These are phyloP conservation scores for Anarhynchus alexandrinus DNA, from an alignment of 2,113 vertebrate species.

Conservation along the genomic window DNA sequence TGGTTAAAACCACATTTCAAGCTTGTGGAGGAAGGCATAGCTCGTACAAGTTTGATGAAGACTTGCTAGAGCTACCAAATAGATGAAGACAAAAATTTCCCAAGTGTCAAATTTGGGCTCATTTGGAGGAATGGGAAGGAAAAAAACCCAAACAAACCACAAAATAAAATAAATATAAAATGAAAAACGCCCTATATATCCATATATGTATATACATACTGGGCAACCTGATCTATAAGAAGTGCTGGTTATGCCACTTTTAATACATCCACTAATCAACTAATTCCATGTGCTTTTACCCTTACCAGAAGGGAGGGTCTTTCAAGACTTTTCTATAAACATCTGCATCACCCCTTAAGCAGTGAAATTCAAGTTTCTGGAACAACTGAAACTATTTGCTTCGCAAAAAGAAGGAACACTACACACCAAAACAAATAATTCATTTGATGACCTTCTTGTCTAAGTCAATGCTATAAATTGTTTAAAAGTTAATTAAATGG, in stretches of 20 bases:
- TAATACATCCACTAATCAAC: neutral
- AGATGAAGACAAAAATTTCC: neutral
- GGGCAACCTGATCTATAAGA: neutral
- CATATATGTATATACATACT: neutral
- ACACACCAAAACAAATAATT: neutral
- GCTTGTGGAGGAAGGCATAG: neutral
- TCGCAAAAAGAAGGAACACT: neutral
- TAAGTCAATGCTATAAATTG: neutral
- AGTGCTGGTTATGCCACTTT: neutral
- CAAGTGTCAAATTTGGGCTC: neutral
- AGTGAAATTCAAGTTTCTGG: neutral
- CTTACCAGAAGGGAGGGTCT: neutral
- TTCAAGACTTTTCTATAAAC: neutral
- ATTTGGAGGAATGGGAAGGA: neutral
- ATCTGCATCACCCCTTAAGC: neutral
- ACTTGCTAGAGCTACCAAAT: neutral
- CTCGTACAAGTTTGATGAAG: neutral
- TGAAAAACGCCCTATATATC: fast-evolving
- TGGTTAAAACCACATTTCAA: neutral
- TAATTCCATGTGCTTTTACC: neutral
- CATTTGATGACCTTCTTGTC: neutral
- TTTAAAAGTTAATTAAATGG: neutral
- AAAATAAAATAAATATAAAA: neutral
- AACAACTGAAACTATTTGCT: neutral
- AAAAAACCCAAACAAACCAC: neutral